Percentiles rank a stretch among this genome's conserved stretches.
Conservation (phyloP, 2,797 vertebrate genomes). For the Manis javanica region DNA sequence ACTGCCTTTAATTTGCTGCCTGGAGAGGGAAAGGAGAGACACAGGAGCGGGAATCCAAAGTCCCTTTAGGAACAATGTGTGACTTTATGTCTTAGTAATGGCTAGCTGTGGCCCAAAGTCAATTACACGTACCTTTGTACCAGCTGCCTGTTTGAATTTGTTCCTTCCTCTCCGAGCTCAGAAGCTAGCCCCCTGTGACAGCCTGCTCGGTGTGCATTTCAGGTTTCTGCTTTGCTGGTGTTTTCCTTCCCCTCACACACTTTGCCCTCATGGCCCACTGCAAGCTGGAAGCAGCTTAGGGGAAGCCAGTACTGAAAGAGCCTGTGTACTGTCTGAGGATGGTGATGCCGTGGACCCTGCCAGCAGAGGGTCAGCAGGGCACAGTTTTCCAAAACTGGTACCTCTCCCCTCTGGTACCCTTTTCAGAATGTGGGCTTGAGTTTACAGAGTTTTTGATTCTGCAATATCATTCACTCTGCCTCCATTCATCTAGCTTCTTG, state of each 20-base stretch:
- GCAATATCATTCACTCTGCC: not conserved
- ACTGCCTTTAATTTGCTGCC: not conserved
- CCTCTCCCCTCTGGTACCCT: not conserved
- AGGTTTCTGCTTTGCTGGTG: not conserved
- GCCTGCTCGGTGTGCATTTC: rapidly evolving
- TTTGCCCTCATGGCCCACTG: not conserved
- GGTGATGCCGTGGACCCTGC: conserved; percentile 39
- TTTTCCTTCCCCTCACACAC: not conserved
- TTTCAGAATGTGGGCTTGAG: not conserved
- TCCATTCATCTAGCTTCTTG: not conserved
- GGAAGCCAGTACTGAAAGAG: not conserved
- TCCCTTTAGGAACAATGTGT: not conserved
- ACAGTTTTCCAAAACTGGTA: conserved; percentile 58
- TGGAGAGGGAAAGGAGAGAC: not conserved
- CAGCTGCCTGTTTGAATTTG: not conserved
- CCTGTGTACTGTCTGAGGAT: not conserved
- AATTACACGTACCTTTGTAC: not conserved
- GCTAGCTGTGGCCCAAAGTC: not conserved
- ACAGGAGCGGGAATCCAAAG: not conserved
- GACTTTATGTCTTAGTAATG: not conserved
- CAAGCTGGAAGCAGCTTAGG: not conserved
- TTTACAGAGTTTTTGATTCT: not conserved
- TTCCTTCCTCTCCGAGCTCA: not conserved
- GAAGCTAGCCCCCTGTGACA: rapidly evolving
- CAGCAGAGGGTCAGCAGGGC: conserved; percentile 4